Evolutionary conservation across 2,888 invertebrate species (phyloP).

Genomic region (Lasioglossum calceatum): DNA sequence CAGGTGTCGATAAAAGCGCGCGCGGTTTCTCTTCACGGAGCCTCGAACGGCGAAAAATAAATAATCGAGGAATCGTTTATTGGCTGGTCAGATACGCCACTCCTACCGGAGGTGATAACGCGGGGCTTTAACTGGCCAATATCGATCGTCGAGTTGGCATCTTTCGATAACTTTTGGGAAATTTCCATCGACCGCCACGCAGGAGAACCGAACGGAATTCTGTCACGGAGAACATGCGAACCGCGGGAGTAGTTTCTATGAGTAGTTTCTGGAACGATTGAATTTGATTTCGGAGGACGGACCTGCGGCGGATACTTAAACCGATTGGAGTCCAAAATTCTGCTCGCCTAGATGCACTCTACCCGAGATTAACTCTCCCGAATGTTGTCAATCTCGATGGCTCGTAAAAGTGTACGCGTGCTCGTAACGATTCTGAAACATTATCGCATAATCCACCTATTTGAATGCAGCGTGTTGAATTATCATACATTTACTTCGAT

Average conservation of each 20-base stretch:
- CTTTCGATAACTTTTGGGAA: slow-evolving; percentile 15
- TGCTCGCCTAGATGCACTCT: not conserved
- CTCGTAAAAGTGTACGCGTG: not conserved
- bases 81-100: slow-evolving; percentile 60
- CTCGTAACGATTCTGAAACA: not conserved
- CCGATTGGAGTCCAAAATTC: slow-evolving; percentile 7
- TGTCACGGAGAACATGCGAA: not conserved
- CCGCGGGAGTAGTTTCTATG: not conserved
- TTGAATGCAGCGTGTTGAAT: not conserved
- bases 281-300: not conserved
- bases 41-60: slow-evolving; percentile 51
- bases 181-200: slow-evolving; percentile 1
- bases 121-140: slow-evolving; percentile 14
- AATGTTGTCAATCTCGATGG: not conserved
- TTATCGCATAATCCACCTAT: not conserved
- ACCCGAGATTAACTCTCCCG: not conserved
- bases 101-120: slow-evolving; percentile 46
- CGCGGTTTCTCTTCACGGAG: slow-evolving; percentile 64
- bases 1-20: slow-evolving; percentile 25
- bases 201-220: not conserved
- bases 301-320: not conserved
- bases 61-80: slow-evolving; percentile 63
- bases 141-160: slow-evolving; percentile 7
- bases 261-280: not conserved
- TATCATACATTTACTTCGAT: not conserved